phyloP scores from a whole-genome alignment of 2,888 invertebrate species.

The Podotricha telesiphe region DNA sequence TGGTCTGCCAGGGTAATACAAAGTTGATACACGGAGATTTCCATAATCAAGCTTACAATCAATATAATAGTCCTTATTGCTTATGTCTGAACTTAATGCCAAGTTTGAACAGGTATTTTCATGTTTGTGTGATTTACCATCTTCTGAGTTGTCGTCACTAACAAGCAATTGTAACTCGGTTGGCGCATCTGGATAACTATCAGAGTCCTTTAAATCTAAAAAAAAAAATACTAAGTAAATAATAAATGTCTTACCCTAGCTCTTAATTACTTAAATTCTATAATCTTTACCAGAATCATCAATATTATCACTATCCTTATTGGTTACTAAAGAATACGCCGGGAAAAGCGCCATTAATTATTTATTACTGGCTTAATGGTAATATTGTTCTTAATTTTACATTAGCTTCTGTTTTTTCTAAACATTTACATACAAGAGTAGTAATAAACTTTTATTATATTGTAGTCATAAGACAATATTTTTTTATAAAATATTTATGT shows the following conservation, averaged over 20 bases:
- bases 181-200: constrained; percentile 38
- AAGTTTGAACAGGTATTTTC: constrained; percentile 15
- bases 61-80: constrained; percentile 76
- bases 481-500: too few relatives aligned
- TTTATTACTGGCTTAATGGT: background rate
- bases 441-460: background rate
- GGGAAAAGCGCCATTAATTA: constrained; percentile 48
- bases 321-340: constrained; percentile 42
- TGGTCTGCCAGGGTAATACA: constrained; percentile 86
- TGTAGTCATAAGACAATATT: too few relatives aligned
- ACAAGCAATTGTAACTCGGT: constrained; percentile 57
- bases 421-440: background rate
- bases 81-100: background rate
- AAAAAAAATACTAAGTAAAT: background rate
- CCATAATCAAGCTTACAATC: constrained; percentile 83
- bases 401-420: background rate
- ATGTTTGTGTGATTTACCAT: constrained; percentile 39
- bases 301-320: constrained; percentile 28
- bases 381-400: constrained; percentile 5
- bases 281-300: constrained; percentile 34
- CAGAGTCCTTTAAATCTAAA: constrained; percentile 31
- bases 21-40: constrained; percentile 84
- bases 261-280: background rate
- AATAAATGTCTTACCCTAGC: background rate
- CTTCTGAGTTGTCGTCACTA: constrained; percentile 51